Base-by-base conservation (phyloP, 1,140 invertebrate genomes). In the Lordiphosa mommai region DNA sequence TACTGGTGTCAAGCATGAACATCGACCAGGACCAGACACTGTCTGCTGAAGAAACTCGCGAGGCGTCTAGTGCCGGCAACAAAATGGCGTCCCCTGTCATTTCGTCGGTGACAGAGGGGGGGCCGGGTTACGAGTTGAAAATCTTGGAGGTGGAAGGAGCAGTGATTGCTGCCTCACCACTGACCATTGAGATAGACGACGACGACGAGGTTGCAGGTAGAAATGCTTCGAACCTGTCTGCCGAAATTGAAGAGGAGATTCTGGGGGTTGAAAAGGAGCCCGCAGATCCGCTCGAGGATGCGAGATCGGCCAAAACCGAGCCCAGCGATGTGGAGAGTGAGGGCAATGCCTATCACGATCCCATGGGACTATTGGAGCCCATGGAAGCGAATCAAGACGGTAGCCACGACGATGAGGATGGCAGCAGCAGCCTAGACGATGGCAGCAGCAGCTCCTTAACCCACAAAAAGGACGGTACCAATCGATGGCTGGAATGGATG, bases 91-190 rank as follows among this genome's bases (percentile, higher is more conserved):
- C 74, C 1, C n/a, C 33, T 34, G 12, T 32, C 40, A 33, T 57
- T 38, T 3, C 32, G 1, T 14, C 14, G 13, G 12, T 34, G 9
- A 29, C 12, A 30, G n/a, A 27, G 34, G 34, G 40, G n/a, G 36
- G 47, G 0, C 29, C 8, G 2, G 29, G 34, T 2, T 55, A 80
- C 48, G 77, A 84, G 33, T 37, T 80, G 1, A 71, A 72, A 60
- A 84, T 84, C 10, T 55, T 84, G 77, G 77, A 84, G 7, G 71
- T 82, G 1, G 76, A 84, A 8, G 71, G 74, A 1, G 61, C 74
- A 1, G 27, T 44, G 13, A 13, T 23, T 7, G 9, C 29, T 4
- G 33, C 6, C 6, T 12, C 9, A 2, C 48, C 41, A 23, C 5
- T 37, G 30, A 37, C 48, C 5, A 84, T 82, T 36, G 47, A 71